Percentiles rank a stretch among this genome's conserved stretches.
Evolutionary conservation across 2,113 vertebrate genomes (phyloP).

Genomic region (Carollia perspicillata): DNA sequence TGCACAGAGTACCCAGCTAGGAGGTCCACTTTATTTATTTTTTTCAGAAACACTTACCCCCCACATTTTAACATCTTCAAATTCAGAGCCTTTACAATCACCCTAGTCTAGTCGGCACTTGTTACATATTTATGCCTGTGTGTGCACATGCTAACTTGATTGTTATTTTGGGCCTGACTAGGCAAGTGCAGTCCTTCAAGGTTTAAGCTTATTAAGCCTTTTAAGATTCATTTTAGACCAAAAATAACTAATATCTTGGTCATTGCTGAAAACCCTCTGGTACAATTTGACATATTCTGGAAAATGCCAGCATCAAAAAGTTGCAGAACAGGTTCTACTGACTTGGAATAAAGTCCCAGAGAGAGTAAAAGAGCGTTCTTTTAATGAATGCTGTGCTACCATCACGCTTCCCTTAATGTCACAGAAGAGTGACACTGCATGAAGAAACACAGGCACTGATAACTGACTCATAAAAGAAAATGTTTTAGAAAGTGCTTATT

Average conservation of each 20-base stretch:
- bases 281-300: neutral
- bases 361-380: neutral
- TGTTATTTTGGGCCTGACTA: neutral
- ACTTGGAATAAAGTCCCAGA: neutral
- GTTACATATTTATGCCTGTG: neutral
- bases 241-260: neutral
- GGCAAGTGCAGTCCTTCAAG: neutral
- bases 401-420: neutral
- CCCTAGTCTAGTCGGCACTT: neutral
- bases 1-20: neutral
- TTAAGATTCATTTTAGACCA: neutral
- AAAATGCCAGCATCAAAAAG: neutral
- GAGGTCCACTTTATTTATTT: neutral
- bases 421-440: neutral
- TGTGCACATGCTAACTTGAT: neutral
- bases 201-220: neutral
- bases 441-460: neutral
- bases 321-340: neutral
- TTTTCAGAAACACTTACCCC: neutral
- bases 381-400: neutral
- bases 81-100: neutral
- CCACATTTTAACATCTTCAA: neutral
- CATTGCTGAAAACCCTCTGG: neutral
- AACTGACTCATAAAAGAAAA: neutral
- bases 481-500: neutral